Conservation (phyloP, 2,113 vertebrate genomes). For the Eidolon helvum region DNA sequence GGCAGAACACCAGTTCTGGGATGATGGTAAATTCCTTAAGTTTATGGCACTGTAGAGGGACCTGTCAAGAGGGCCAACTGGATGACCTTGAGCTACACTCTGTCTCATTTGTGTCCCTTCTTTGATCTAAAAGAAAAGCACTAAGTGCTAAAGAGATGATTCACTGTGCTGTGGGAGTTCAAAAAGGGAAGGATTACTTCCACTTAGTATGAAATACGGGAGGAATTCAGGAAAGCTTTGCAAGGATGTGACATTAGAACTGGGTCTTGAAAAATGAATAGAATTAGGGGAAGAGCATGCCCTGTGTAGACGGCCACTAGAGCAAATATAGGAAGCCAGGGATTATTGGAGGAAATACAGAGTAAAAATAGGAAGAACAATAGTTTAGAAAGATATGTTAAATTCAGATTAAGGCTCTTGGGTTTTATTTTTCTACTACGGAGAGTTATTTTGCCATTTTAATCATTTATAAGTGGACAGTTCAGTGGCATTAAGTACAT, state of each 20-base stretch:
- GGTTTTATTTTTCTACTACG: neutral
- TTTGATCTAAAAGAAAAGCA: constrained; percentile 31
- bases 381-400: neutral
- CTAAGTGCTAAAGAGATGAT: neutral
- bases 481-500: neutral
- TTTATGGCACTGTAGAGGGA: neutral
- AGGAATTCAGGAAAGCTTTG: neutral
- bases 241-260: neutral
- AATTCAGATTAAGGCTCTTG: neutral
- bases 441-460: neutral
- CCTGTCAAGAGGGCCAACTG: neutral
- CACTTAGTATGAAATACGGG: neutral
- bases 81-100: neutral
- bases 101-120: neutral
- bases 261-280: neutral
- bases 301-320: neutral
- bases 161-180: neutral
- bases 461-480: neutral
- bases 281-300: neutral
- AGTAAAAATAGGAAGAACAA: neutral
- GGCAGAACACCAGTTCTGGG: neutral
- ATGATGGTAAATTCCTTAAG: neutral
- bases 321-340: neutral
- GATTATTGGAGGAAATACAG: neutral
- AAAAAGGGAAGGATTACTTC: neutral